Base-by-base conservation (phyloP, 2,888 invertebrate genomes). In the Ophonus ardosiacus region DNA sequence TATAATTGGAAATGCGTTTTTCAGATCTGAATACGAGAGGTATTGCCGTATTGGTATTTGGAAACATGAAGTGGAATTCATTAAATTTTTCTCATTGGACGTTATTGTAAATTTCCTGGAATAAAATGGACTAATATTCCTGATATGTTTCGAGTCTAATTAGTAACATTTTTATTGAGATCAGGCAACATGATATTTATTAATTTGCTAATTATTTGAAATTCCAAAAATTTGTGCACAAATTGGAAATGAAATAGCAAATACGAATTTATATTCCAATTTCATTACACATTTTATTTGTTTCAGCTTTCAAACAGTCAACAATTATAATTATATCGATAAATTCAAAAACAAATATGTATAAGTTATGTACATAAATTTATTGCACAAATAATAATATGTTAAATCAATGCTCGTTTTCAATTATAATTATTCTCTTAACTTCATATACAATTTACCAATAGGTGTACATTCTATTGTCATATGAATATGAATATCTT, bases 1-100 rank as follows among this genome's bases (percentile, higher is more conserved):
- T 74, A 74, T 74, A 74, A 74, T 74, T 74, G 71, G 71, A 74
- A 74, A 74, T 74, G 43, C 43, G 43, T 10, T 74, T 74, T 74
- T 74, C 43, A 74, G 15, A n/a, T 7, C 40, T 68, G 68, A 40
- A 68, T 40, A 38, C 63, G n/a, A 17, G 71, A 40, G 71, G 17
- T 18, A 51, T 68, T 68, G 63, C 18, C 59, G 15, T 59, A 63
- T 38, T 68, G 68, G 68, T 31, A 68, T 68, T 10, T 68, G 38
- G 31, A 68, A 31, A 68, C 31, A 38, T 38, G n/a, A 13, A 68
- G 31, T 68, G 68, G n/a, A 68, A 68, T 68, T 68, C 38, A 68
- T 68, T 68, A 68, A 63, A 63, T 63, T 63, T 21, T 63, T 13
- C 24, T 63, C 63, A 21, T 21, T 18, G 24, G 17, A 21, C 10